phyloP scores from a whole-genome alignment of 2,888 invertebrate species.

The Nipponacmea schrenckii region DNA sequence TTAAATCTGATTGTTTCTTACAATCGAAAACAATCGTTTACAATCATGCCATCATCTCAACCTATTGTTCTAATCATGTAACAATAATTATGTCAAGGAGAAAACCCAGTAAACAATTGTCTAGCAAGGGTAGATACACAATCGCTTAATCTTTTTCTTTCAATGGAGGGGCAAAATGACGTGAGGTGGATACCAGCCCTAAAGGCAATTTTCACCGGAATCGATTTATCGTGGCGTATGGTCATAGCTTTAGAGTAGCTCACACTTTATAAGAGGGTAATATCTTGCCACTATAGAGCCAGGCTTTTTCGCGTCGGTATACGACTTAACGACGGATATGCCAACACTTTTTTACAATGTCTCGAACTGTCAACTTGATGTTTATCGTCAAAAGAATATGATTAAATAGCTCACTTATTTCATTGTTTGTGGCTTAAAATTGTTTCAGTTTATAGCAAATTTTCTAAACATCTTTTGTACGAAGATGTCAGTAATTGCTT shows the following conservation, averaged over 20 bases:
- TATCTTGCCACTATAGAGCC: not conserved
- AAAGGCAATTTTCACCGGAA: not conserved
- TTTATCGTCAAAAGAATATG: not conserved
- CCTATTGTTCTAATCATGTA: not conserved
- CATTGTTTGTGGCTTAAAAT: not conserved
- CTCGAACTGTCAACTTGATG: not conserved
- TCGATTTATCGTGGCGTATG: not conserved
- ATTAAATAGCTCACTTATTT: not conserved
- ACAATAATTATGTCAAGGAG: not conserved
- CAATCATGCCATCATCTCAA: slow-evolving; percentile 1
- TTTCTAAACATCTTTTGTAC: not conserved
- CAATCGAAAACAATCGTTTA: not conserved
- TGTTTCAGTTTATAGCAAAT: not conserved
- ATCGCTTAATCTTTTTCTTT: too few relatives aligned
- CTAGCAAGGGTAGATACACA: too few relatives aligned
- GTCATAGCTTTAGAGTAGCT: not conserved
- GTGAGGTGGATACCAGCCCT: not conserved
- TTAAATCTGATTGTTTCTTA: not conserved
- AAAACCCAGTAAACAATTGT: too few relatives aligned
- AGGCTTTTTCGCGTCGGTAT: not conserved
- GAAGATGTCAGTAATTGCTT: not conserved
- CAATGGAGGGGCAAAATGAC: too few relatives aligned
- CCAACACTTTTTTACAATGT: not conserved
- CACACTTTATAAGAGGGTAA: not conserved
- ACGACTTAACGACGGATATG: slow-evolving; percentile 4